A percentile compares a stretch with the other conserved stretches of the same genome.
These are phyloP conservation scores for Hippoglossus stenolepis DNA, from an alignment of 2,113 vertebrate species.

Conservation along the genomic window DNA sequence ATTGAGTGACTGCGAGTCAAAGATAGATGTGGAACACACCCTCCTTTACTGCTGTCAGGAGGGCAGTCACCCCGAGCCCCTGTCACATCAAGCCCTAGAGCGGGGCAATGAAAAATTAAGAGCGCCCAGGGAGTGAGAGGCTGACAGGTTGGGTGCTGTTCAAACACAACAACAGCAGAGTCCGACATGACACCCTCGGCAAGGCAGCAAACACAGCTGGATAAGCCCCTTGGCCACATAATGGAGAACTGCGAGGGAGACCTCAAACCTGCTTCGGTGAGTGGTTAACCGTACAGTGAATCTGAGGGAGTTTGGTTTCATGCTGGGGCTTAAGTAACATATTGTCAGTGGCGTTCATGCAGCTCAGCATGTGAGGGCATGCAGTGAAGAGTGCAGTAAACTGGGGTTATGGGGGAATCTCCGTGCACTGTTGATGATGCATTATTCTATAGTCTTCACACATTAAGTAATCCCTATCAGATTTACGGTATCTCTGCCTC, in stretches of 20 bases:
- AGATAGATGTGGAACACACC: slow-evolving; percentile 70
- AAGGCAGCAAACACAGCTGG: neutral
- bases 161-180: slow-evolving; percentile 39
- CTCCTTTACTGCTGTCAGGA: slow-evolving; percentile 17
- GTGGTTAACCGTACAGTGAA: slow-evolving; percentile 25
- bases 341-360: slow-evolving; percentile 61
- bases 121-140: slow-evolving; percentile 10
- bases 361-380: slow-evolving; percentile 65
- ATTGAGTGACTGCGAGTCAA: slow-evolving; percentile 64
- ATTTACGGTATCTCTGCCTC: neutral
- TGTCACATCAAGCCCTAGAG: slow-evolving; percentile 45
- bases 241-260: neutral
- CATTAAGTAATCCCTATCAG: slow-evolving; percentile 8
- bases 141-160: slow-evolving; percentile 35
- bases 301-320: slow-evolving; percentile 39
- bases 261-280: slow-evolving; percentile 13
- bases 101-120: slow-evolving; percentile 62
- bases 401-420: slow-evolving; percentile 37
- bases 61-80: slow-evolving; percentile 8
- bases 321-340: slow-evolving; percentile 53
- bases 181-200: slow-evolving; percentile 11
- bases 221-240: neutral
- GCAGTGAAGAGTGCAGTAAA: slow-evolving; percentile 59
- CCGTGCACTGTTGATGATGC: slow-evolving; percentile 72
- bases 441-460: slow-evolving; percentile 63